phyloP scores from a whole-genome alignment of 2,113 vertebrate genomes.

The Kryptolebias marmoratus region DNA sequence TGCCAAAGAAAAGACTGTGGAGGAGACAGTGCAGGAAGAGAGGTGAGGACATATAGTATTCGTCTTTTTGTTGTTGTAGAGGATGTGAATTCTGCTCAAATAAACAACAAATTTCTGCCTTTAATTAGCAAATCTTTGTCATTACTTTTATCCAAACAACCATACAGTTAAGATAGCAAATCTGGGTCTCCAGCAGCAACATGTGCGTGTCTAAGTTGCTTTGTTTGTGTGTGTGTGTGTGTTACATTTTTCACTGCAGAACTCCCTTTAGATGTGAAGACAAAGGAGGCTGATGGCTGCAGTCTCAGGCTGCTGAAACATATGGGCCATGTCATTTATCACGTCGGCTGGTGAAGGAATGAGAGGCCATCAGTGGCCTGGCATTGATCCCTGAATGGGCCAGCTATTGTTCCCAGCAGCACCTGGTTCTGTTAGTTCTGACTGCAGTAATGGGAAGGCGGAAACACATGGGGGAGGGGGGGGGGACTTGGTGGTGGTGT shows the following conservation, averaged over 20 bases:
- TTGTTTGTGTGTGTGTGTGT: constrained; percentile 36
- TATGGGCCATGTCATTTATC: constrained; percentile 79
- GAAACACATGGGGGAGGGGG: constrained; percentile 11
- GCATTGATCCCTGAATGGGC: constrained; percentile 74
- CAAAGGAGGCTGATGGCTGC: constrained; percentile 73
- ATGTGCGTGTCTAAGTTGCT: constrained; percentile 18
- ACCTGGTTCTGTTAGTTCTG: constrained; percentile 70
- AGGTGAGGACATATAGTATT: background rate
- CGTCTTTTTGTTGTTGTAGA: constrained; percentile 3
- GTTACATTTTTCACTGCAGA: constrained; percentile 58
- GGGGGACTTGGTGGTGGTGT: constrained; percentile 26
- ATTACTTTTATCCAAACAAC: constrained; percentile 24
- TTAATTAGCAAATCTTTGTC: constrained; percentile 41
- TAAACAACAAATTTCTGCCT: constrained; percentile 32
- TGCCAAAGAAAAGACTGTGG: constrained; percentile 57
- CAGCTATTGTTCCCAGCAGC: constrained; percentile 75
- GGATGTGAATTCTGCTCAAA: constrained; percentile 12
- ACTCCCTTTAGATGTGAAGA: constrained; percentile 70
- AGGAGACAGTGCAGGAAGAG: constrained; percentile 11
- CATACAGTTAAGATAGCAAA: constrained; percentile 14
- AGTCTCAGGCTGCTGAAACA: constrained; percentile 70
- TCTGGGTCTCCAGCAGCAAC: constrained; percentile 26
- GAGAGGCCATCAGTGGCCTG: constrained; percentile 76
- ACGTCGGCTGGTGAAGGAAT: constrained; percentile 77
- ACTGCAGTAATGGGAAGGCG: constrained; percentile 61